A percentile compares a stretch with the other conserved stretches of the same genome.
phyloP scores from a whole-genome alignment of 1,140 invertebrate species.

The Oscheius sp. region DNA sequence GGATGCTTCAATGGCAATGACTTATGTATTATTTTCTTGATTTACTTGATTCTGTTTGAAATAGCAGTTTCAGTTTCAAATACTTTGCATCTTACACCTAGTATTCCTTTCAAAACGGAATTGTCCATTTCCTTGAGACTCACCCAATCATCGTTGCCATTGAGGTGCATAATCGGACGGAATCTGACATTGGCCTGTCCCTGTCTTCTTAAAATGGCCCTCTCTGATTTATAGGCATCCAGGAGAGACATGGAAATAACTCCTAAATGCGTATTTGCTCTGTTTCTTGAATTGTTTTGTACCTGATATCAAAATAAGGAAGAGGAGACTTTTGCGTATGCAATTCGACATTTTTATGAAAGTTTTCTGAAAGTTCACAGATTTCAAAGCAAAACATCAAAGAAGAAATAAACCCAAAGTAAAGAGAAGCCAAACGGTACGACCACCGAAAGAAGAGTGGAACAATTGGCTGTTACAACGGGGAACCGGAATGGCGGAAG shows the following conservation, averaged over 20 bases:
- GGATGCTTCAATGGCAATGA: too few species aligned
- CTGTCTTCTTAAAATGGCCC: constrained; percentile 3
- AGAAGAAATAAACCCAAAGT: neutral
- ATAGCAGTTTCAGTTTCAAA: too few species aligned
- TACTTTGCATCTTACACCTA: too few species aligned
- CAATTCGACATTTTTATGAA: neutral
- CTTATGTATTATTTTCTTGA: too few species aligned
- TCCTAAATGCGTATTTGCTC: neutral
- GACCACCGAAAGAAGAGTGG: neutral
- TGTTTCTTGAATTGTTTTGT: neutral
- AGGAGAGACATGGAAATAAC: constrained; percentile 17
- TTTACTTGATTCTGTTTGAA: too few species aligned
- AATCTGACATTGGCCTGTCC: constrained; percentile 19
- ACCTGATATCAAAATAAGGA: neutral
- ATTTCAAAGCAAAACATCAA: neutral
- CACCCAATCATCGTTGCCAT: constrained; percentile 26
- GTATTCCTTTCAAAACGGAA: neutral
- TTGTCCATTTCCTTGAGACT: neutral
- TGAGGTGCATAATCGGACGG: constrained; percentile 24
- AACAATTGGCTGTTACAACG: neutral
- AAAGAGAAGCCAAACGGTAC: neutral
- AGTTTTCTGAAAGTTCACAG: neutral
- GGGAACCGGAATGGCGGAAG: neutral
- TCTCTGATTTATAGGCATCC: constrained; percentile 22
- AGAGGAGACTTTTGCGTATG: neutral